phyloP scores from a whole-genome alignment of 1,140 invertebrate species.

The Ladona fulva region DNA sequence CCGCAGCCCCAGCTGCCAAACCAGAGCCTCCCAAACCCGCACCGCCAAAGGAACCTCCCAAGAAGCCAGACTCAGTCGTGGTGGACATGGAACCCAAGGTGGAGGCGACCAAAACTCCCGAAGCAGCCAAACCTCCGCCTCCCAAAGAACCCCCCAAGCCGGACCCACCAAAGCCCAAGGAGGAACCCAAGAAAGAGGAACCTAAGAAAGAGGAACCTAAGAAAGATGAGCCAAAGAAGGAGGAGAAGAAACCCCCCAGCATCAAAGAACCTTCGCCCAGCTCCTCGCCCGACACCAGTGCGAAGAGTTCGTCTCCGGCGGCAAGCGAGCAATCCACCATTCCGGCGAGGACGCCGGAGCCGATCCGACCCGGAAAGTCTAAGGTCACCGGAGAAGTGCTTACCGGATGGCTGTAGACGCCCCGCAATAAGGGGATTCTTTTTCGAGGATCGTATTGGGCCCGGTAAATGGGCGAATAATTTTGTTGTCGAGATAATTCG shows the following conservation, averaged over 20 bases:
- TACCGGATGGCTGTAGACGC: constrained; percentile 51
- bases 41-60: background rate
- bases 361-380: constrained; percentile 42
- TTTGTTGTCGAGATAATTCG: too few species aligned
- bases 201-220: background rate
- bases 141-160: constrained; percentile 23
- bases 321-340: constrained; percentile 9
- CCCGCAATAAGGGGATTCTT: too few species aligned
- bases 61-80: constrained; percentile 20
- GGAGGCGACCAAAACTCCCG: constrained; percentile 35
- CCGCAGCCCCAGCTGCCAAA: background rate
- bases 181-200: constrained; percentile 37
- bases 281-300: background rate
- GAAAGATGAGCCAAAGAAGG: constrained; percentile 28
- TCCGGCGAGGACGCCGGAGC: constrained; percentile 23
- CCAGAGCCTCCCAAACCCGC: background rate
- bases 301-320: background rate
- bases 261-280: background rate
- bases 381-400: constrained; percentile 56
- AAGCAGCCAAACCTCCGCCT: constrained; percentile 25
- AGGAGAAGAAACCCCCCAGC: constrained; percentile 26
- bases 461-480: too few species aligned
- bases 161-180: constrained; percentile 29
- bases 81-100: constrained; percentile 26
- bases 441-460: too few species aligned